Evolutionary conservation across 2,113 vertebrate species (phyloP).

Genomic region (Platysteira castanea): DNA sequence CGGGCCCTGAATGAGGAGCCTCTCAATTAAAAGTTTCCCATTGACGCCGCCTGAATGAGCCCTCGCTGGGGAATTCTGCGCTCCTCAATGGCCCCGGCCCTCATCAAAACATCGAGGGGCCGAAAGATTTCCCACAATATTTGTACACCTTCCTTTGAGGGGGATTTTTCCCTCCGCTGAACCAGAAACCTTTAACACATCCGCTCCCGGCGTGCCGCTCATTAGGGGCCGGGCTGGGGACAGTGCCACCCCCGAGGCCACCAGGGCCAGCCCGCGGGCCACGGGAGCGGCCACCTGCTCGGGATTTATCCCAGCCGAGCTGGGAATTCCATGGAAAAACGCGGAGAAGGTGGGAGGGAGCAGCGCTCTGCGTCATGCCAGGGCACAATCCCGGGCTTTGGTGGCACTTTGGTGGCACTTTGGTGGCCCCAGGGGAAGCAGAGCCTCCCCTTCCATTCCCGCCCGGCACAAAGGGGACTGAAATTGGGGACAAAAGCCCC

Average conservation of each 20-base stretch:
- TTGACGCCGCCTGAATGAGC: constrained; percentile 85
- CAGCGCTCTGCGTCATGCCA: accelerated
- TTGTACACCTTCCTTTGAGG: constrained; percentile 90
- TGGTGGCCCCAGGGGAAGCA: neutral
- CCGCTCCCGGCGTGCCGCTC: constrained; percentile 76
- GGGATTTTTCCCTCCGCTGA: constrained; percentile 92
- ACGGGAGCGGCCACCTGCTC: constrained; percentile 80
- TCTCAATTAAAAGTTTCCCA: constrained; percentile 95
- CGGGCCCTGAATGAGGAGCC: constrained; percentile 83
- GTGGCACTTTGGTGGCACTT: neutral
- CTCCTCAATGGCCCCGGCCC: constrained; percentile 84
- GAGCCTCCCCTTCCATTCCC: neutral
- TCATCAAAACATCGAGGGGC: constrained; percentile 85
- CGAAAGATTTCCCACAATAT: constrained; percentile 92
- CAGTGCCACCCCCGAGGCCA: neutral
- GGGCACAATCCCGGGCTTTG: neutral
- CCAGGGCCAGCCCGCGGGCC: neutral
- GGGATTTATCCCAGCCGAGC: constrained; percentile 5
- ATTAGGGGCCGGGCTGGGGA: constrained; percentile 1
- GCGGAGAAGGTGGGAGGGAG: neutral
- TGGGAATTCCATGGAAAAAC: neutral
- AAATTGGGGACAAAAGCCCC: constrained; percentile 13
- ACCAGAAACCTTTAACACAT: constrained; percentile 91
- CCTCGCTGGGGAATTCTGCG: constrained; percentile 85
- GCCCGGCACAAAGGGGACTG: neutral